Evolutionary conservation across 2,888 invertebrate species (phyloP).

Genomic region (Hypselothyrea guttata): DNA sequence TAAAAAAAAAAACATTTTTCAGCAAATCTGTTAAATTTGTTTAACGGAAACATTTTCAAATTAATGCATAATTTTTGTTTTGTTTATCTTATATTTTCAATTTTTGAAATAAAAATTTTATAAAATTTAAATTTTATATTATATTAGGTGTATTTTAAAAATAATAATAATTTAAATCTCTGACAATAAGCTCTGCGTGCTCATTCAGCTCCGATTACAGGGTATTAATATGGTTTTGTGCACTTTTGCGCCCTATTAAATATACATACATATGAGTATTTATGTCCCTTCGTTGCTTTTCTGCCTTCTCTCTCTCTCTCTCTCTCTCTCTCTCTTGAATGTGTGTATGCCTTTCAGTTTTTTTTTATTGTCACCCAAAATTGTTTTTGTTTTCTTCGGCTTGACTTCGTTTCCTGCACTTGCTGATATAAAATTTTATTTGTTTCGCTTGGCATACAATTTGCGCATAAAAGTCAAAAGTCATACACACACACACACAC

Average conservation of each 20-base stretch:
- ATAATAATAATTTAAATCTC: too few relatives aligned
- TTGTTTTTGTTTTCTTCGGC: constrained; percentile 1
- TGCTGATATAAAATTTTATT: constrained; percentile 19
- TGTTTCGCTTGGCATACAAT: constrained; percentile 22
- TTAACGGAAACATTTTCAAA: too few relatives aligned
- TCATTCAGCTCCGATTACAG: too few relatives aligned
- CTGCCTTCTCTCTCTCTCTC: too few relatives aligned
- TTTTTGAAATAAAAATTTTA: too few relatives aligned
- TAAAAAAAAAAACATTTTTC: too few relatives aligned
- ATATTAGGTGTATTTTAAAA: too few relatives aligned
- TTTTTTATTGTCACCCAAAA: constrained; percentile 35
- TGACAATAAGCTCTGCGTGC: too few relatives aligned
- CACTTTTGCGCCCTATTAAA: constrained; percentile 55
- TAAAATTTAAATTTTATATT: too few relatives aligned
- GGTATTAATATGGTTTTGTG: not conserved
- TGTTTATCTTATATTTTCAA: too few relatives aligned
- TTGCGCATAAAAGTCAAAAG: constrained; percentile 47
- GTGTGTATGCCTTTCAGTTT: constrained; percentile 7
- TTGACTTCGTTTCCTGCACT: constrained; percentile 4
- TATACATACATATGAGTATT: constrained; percentile 35
- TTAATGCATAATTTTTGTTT: too few relatives aligned
- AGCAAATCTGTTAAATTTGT: too few relatives aligned
- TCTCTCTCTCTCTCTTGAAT: not conserved
- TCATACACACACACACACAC: constrained; percentile 18
- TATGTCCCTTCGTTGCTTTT: not conserved